These are phyloP conservation scores for Mormoops blainvillei DNA, from an alignment of 2,113 vertebrate genomes.

Conservation along the genomic window DNA sequence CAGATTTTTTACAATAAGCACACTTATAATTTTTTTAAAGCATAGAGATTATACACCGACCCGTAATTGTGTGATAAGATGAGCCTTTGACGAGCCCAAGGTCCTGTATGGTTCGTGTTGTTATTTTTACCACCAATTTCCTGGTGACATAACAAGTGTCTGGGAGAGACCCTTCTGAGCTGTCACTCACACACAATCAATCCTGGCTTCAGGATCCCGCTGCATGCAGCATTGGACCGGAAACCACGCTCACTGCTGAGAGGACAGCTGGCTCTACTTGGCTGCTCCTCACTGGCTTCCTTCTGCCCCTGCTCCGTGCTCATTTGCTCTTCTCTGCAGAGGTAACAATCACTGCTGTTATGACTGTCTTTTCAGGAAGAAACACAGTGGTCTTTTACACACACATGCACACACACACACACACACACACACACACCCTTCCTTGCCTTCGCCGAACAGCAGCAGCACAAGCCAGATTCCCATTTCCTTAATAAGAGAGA, in stretches of 20 bases:
- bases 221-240: fast-evolving
- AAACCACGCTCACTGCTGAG: neutral
- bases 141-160: neutral
- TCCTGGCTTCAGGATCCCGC: neutral
- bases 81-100: neutral
- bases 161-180: neutral
- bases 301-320: neutral
- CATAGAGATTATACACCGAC: neutral
- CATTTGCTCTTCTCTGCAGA: neutral
- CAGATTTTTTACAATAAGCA: neutral
- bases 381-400: neutral
- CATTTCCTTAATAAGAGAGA: neutral
- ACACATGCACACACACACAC: neutral
- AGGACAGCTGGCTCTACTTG: neutral
- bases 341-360: neutral
- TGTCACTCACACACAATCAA: neutral
- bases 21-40: neutral
- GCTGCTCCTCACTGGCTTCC: fast-evolving
- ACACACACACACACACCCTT: neutral
- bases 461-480: neutral
- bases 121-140: constrained; percentile 8
- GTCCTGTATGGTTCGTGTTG: neutral
- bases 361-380: neutral
- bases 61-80: neutral
- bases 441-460: neutral